These are phyloP conservation scores for Micronycteris hirsuta DNA, from an alignment of 2,113 vertebrate species.

Conservation along the genomic window DNA sequence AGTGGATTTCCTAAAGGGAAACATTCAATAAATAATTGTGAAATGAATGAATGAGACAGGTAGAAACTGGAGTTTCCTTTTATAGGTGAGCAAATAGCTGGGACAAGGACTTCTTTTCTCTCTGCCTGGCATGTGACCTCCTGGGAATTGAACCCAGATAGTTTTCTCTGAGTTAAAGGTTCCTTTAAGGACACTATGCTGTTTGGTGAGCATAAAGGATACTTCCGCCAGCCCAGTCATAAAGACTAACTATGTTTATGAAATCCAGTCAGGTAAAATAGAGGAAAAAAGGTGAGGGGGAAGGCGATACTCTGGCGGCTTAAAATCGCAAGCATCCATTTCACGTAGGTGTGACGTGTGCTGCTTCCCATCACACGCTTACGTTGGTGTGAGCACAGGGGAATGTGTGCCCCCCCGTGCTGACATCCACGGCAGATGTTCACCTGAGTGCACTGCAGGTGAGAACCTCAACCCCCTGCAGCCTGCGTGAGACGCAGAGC, in stretches of 20 bases:
- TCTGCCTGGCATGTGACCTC: background rate
- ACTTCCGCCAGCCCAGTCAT: background rate
- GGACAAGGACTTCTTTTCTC: background rate
- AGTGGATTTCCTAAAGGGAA: background rate
- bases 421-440: conserved; percentile 61
- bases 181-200: background rate
- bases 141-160: background rate
- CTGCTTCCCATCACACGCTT: background rate
- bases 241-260: background rate
- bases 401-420: background rate
- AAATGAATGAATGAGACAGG: background rate
- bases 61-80: background rate
- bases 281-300: background rate
- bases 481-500: background rate
- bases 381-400: background rate
- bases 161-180: background rate
- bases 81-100: background rate
- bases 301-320: background rate
- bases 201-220: background rate
- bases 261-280: background rate
- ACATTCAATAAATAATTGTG: background rate
- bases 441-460: conserved; percentile 45
- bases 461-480: conserved; percentile 47
- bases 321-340: background rate
- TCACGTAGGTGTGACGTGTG: background rate